A percentile compares a stretch with the other conserved stretches of the same genome.
phyloP scores from a whole-genome alignment of 2,113 vertebrate species.

The Clarias magur region DNA sequence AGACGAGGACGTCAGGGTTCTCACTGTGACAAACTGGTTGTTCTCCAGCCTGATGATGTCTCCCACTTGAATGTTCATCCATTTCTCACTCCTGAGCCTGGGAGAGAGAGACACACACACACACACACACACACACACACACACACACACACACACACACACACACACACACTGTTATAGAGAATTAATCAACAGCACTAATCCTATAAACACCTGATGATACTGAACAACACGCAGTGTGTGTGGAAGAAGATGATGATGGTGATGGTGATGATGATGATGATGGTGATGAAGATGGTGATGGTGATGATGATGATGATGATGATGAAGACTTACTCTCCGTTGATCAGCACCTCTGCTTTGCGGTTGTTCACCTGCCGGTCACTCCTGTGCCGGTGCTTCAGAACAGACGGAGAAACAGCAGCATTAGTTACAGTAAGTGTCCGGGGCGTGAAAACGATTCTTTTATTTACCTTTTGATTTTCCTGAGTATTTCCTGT shows the following conservation, averaged over 20 bases:
- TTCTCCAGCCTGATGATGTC: slow-evolving; percentile 95
- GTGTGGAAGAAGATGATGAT: not conserved
- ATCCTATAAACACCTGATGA: too few relatives aligned
- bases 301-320: not conserved
- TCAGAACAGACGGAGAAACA: slow-evolving; percentile 49
- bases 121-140: slow-evolving; percentile 15
- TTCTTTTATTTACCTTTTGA: too few relatives aligned
- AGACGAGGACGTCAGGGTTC: slow-evolving; percentile 46
- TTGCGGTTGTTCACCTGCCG: slow-evolving; percentile 90
- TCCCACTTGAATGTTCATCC: slow-evolving; percentile 94
- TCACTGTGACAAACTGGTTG: slow-evolving; percentile 91
- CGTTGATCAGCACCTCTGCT: slow-evolving; percentile 82
- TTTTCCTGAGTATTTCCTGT: too few relatives aligned
- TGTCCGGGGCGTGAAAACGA: not conserved
- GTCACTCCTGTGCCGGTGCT: slow-evolving; percentile 92
- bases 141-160: slow-evolving; percentile 11
- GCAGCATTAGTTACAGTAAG: not conserved
- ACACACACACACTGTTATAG: too few relatives aligned
- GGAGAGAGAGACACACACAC: slow-evolving; percentile 64
- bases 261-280: not conserved
- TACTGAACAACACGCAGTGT: not conserved
- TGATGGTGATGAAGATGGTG: not conserved
- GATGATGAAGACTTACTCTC: slow-evolving; percentile 78
- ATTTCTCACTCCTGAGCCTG: slow-evolving; percentile 85
- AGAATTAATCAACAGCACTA: too few relatives aligned